Percentiles rank a stretch among this genome's conserved stretches.
Conservation (phyloP, 2,797 vertebrate genomes). For the Halcyon badia region DNA sequence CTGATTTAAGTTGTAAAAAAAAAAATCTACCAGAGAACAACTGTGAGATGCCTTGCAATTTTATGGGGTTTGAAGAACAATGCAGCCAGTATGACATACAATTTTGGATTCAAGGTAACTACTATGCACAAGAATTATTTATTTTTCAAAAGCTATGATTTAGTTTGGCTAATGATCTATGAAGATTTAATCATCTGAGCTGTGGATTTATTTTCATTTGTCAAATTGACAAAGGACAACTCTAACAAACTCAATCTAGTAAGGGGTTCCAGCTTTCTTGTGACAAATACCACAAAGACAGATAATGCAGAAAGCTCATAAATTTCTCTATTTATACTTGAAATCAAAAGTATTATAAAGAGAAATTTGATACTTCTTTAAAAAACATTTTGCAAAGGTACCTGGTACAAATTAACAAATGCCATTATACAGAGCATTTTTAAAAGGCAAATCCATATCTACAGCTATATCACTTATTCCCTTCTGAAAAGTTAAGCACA, state of each 20-base stretch:
- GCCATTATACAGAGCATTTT: neutral
- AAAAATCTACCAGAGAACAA: neutral
- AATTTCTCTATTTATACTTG: neutral
- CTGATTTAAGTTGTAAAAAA: neutral
- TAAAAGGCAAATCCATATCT: neutral
- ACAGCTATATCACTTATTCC: neutral
- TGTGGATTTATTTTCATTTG: neutral
- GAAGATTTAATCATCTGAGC: neutral
- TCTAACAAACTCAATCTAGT: neutral
- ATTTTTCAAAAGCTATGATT: neutral
- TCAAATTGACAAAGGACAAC: neutral
- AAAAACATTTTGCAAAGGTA: neutral
- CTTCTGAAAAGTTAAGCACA: neutral
- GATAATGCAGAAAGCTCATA: neutral
- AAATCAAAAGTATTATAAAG: neutral
- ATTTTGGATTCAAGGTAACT: neutral
- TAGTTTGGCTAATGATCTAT: neutral
- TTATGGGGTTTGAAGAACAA: neutral
- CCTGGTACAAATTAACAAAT: neutral
- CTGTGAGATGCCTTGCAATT: neutral
- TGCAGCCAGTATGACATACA: rapidly evolving
- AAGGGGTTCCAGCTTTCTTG: neutral
- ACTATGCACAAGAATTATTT: neutral
- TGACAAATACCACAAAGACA: neutral
- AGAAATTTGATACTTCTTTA: neutral